Evolutionary conservation across 2,113 vertebrate genomes (phyloP).

Genomic region (Sapajus apella): DNA sequence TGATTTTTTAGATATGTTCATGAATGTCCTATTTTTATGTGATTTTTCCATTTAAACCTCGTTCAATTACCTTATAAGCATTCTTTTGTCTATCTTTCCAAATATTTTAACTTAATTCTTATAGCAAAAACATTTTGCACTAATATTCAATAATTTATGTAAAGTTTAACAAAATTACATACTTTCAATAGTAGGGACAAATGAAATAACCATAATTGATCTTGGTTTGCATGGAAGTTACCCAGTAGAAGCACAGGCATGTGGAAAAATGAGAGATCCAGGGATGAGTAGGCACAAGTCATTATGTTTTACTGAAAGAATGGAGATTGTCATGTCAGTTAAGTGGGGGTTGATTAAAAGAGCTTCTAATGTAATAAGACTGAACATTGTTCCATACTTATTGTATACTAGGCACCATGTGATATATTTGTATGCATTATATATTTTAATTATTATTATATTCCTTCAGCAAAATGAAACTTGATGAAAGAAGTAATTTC

Average conservation of each 20-base stretch:
- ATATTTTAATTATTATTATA: background rate
- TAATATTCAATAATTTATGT: background rate
- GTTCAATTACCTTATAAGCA: background rate
- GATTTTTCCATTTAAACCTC: background rate
- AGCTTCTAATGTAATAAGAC: accelerated
- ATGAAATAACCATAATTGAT: background rate
- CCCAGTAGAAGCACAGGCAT: background rate
- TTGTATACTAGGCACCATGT: background rate
- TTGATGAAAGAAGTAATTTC: background rate
- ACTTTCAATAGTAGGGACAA: background rate
- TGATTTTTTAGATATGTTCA: background rate
- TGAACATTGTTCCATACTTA: background rate
- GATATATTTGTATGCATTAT: background rate
- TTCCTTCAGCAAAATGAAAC: background rate
- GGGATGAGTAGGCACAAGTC: background rate
- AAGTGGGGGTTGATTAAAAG: background rate
- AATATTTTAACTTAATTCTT: background rate
- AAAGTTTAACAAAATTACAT: background rate
- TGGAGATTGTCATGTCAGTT: background rate
- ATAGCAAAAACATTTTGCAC: background rate
- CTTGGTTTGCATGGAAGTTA: background rate
- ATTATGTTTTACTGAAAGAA: background rate
- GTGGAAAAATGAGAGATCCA: background rate
- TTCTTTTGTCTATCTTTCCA: background rate
- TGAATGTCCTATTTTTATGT: background rate